Percentiles rank a stretch among this genome's conserved stretches.
Evolutionary conservation across 2,797 vertebrate species (phyloP).

Genomic region (Mionectes olivaceus): DNA sequence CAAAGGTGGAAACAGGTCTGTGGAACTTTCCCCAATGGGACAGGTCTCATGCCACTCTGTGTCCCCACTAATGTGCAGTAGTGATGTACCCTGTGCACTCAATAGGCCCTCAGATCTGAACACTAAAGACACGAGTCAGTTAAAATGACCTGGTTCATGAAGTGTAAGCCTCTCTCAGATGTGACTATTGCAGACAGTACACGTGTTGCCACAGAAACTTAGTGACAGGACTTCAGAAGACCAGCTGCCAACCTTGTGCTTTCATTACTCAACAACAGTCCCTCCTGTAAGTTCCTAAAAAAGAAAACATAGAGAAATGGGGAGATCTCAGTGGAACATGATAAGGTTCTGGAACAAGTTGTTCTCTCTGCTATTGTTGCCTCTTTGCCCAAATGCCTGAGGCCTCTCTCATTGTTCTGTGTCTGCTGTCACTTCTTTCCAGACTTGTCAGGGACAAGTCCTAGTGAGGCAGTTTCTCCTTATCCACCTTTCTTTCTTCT

Average conservation of each 20-base stretch:
- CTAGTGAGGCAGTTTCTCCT: not conserved
- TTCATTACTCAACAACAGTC: not conserved
- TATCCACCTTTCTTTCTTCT: not conserved
- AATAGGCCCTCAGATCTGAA: not conserved
- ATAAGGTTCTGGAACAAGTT: constrained; percentile 19
- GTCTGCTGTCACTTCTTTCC: not conserved
- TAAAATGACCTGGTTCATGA: not conserved
- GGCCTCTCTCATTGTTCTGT: not conserved
- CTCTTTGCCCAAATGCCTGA: not conserved
- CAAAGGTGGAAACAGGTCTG: not conserved
- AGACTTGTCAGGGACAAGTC: not conserved
- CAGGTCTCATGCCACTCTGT: not conserved
- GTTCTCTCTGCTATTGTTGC: not conserved
- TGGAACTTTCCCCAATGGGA: not conserved
- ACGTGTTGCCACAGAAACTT: not conserved
- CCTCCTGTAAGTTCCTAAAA: not conserved
- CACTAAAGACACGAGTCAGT: not conserved
- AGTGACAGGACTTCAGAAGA: not conserved
- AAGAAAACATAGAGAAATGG: not conserved
- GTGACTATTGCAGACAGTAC: not conserved
- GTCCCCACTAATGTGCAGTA: not conserved
- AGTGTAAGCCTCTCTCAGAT: not conserved
- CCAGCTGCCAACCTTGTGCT: not conserved
- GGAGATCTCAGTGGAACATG: not conserved
- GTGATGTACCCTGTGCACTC: not conserved